Base-by-base conservation (phyloP, 1,140 invertebrate species). In the Drosophila mauritiana region DNA sequence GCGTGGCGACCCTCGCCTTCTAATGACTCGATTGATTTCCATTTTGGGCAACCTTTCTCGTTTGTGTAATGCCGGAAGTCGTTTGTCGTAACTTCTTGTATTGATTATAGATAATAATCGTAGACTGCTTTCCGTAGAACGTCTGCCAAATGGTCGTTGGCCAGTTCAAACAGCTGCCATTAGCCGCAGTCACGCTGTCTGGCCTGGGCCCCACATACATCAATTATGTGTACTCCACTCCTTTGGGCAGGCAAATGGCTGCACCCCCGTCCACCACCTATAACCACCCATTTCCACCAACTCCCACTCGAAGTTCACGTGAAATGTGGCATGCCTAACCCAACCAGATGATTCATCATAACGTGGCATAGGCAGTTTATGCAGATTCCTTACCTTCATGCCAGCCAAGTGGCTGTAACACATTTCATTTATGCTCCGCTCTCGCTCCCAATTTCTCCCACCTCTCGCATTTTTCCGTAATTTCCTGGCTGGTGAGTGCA, bases 271-370 rank as follows among this genome's bases (percentile, higher is more conserved):
- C 27, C 49, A 43, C 20, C 20, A 0, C 20, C 20, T 1, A 34
- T 25, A 40, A 40, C 39, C 48, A 59, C 57, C 69, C 49, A 53
- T 8, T 67, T 53, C 36, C 20, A 40, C 27, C 15, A 46, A 25
- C 42, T 45, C 42, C 42, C 17, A 46, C 43, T 58, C 11, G 39
- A 34, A 51, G 6, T 12, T 37, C 59, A 51, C 51, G 51, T 51
- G 15, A 25, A 15, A 15, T 40, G 36, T 56, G 65, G 40, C 59
- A 63, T 59, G 65, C 80, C 80, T 83, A 83, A 79, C 80, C 75
- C 57, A 80, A 81, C 78, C 65, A 81, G 77, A 81, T 81, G 79
- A 81, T 77, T 81, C 78, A 81, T 81, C 79, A 81, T 72, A 67
- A 67, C 43, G 22, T 69, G 59, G 49, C 74, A 68, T 58, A 58